Conservation (phyloP, 1,140 invertebrate species). For the Psilanteris sp. region DNA sequence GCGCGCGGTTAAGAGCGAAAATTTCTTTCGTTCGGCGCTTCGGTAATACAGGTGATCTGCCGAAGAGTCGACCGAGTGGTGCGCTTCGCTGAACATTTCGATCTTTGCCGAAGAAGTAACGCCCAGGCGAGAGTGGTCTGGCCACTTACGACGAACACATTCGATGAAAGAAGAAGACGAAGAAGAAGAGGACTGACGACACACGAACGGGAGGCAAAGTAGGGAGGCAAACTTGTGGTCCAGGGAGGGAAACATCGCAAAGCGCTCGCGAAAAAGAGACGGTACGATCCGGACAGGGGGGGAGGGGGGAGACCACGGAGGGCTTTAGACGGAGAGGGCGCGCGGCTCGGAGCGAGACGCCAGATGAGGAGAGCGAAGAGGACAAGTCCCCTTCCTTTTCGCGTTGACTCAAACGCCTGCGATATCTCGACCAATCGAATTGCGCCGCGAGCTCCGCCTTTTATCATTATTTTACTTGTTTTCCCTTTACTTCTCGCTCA, state of each 20-base stretch:
- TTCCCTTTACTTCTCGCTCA: constrained; percentile 79
- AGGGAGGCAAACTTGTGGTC: constrained; percentile 69
- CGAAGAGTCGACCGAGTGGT: constrained; percentile 31
- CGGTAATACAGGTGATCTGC: constrained; percentile 14
- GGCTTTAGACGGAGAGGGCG: constrained; percentile 11
- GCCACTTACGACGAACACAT: constrained; percentile 64
- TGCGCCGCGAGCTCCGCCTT: constrained; percentile 79
- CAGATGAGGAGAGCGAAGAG: constrained; percentile 63
- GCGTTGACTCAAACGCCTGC: constrained; percentile 78
- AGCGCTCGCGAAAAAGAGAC: constrained; percentile 48
- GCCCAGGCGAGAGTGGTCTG: constrained; percentile 44
- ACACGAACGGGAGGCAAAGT: constrained; percentile 57
- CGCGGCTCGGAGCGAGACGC: constrained; percentile 8
- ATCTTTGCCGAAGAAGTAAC: constrained; percentile 43
- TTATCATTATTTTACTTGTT: constrained; percentile 81
- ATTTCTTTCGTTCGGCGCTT: constrained; percentile 17
- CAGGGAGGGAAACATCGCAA: constrained; percentile 13
- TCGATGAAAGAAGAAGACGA: constrained; percentile 53
- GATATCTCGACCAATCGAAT: constrained; percentile 81
- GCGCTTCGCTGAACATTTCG: constrained; percentile 36
- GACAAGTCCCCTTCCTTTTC: constrained; percentile 72
- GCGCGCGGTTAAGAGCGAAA: constrained; percentile 5
- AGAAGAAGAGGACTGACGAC: constrained; percentile 46
- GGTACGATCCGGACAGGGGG: constrained; percentile 41
- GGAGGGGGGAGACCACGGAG: constrained; percentile 29